These are phyloP conservation scores for Apis dorsata DNA, from an alignment of 1,140 invertebrate genomes.

Conservation along the genomic window DNA sequence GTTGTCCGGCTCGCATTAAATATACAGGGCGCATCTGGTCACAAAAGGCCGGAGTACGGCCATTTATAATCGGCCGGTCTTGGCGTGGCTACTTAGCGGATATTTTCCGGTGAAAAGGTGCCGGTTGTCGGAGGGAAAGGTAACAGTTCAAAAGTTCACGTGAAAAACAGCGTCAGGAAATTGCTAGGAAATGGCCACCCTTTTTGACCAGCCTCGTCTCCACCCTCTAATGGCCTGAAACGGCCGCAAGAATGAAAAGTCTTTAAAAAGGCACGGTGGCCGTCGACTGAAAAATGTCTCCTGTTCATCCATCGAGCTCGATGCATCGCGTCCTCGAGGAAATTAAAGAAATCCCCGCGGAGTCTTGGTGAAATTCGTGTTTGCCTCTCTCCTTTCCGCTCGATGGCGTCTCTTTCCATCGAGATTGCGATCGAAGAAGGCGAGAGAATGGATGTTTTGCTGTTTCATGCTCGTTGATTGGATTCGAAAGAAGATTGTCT, in stretches of 20 bases:
- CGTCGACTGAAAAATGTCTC: constrained; percentile 53
- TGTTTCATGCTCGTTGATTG: background rate
- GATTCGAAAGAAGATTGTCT: background rate
- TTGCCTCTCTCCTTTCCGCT: background rate
- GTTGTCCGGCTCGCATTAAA: constrained; percentile 51
- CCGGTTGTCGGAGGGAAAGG: background rate
- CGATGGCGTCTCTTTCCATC: constrained; percentile 6
- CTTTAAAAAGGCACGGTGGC: constrained; percentile 50
- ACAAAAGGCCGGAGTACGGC: constrained; percentile 64
- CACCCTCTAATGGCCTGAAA: constrained; percentile 60
- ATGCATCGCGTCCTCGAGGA: constrained; percentile 44
- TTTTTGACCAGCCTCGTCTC: constrained; percentile 54
- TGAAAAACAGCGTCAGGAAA: constrained; percentile 77
- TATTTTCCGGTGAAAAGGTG: constrained; percentile 69
- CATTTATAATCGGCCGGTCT: constrained; percentile 72
- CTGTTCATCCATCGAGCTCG: background rate
- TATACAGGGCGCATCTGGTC: constrained; percentile 73
- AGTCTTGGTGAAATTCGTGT: constrained; percentile 6
- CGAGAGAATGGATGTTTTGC: background rate
- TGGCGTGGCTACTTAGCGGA: constrained; percentile 72
- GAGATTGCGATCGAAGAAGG: background rate
- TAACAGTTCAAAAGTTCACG: constrained; percentile 71
- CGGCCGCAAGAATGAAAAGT: constrained; percentile 57
- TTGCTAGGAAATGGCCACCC: constrained; percentile 74
- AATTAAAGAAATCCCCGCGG: constrained; percentile 51